A percentile compares a stretch with the other conserved stretches of the same genome.
Conservation (phyloP, 2,888 invertebrate genomes). For the Artemia sp. region DNA sequence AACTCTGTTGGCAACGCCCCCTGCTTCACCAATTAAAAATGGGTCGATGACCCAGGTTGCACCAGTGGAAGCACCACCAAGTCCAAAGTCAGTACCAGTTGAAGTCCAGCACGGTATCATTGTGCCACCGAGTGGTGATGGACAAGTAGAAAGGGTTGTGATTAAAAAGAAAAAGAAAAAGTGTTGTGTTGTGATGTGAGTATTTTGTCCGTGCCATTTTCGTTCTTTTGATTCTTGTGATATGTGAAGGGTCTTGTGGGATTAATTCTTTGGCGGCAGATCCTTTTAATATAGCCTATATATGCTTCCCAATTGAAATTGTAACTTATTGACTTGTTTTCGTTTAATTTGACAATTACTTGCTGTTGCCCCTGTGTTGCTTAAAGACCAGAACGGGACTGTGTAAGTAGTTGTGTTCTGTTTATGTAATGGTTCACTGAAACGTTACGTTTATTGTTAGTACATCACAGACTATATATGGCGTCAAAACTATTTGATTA, state of each 20-base stretch:
- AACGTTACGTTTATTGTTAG: too few species aligned
- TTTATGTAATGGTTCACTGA: too few species aligned
- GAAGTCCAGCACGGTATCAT: conserved; percentile 55
- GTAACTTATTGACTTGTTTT: too few species aligned
- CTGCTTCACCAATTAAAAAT: conserved; percentile 21
- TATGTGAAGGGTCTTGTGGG: background rate
- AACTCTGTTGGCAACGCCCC: conserved; percentile 32
- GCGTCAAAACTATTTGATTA: too few species aligned
- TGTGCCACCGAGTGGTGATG: conserved; percentile 42
- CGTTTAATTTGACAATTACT: too few species aligned
- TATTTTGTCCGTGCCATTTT: background rate
- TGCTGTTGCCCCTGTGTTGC: too few species aligned
- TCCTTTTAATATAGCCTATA: too few species aligned
- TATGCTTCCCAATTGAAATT: too few species aligned
- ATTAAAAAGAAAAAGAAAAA: conserved; percentile 88
- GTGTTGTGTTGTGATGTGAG: conserved; percentile 56
- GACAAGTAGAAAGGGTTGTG: conserved; percentile 74
- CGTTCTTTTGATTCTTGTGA: background rate
- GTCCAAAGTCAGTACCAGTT: conserved; percentile 30
- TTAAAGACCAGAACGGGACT: too few species aligned
- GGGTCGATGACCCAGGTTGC: conserved; percentile 18
- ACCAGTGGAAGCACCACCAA: conserved; percentile 6
- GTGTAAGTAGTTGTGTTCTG: too few species aligned
- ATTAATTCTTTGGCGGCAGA: too few species aligned
- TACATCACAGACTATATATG: too few species aligned